These are phyloP conservation scores for Babylonia areolata DNA, from an alignment of 1,140 invertebrate genomes.

Conservation along the genomic window DNA sequence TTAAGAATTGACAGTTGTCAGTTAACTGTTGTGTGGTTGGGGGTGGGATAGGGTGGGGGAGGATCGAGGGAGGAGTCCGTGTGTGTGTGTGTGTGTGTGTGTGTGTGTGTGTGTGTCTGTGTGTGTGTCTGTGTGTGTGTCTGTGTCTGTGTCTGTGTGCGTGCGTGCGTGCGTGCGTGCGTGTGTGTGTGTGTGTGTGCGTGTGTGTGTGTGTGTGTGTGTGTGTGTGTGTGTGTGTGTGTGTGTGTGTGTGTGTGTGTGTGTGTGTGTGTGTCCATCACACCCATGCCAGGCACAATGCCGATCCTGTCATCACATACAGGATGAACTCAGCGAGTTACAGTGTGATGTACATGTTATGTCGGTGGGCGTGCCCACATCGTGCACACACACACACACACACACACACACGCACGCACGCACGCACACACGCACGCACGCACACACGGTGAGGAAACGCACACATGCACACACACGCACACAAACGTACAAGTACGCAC, in stretches of 20 bases:
- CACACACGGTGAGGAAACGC: not conserved
- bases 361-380: too few relatives aligned
- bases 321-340: too few relatives aligned
- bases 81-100: slow-evolving; percentile 11
- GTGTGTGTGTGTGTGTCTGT: not conserved
- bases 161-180: not conserved
- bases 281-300: too few relatives aligned
- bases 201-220: not conserved
- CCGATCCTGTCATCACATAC: too few relatives aligned
- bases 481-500: not conserved
- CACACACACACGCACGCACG: not conserved
- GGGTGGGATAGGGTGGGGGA: too few relatives aligned
- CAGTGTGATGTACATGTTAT: too few relatives aligned
- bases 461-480: not conserved
- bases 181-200: not conserved
- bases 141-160: not conserved
- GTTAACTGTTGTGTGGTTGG: too few relatives aligned
- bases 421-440: not conserved
- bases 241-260: not conserved
- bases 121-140: not conserved
- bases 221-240: not conserved
- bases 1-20: too few relatives aligned
- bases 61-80: too few relatives aligned
- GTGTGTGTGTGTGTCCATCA: not conserved
- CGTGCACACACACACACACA: not conserved